Conservation (phyloP, 2,888 invertebrate species). For the Idaea aversata region DNA sequence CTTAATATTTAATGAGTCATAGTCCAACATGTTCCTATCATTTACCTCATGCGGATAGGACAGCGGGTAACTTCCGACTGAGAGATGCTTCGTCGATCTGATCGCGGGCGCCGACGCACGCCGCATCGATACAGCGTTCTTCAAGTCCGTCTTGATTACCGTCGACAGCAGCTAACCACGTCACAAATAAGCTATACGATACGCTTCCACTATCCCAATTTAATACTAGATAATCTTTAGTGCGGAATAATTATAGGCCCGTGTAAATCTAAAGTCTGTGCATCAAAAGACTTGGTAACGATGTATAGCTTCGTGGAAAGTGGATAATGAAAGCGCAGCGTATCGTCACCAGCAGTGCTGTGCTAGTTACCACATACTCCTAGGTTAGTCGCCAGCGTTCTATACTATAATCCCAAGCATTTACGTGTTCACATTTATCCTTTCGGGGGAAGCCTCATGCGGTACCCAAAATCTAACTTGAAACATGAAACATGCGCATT, state of each 20-base stretch:
- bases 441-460: slow-evolving; percentile 40
- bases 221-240: background rate
- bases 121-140: slow-evolving; percentile 67
- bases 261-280: background rate
- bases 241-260: background rate
- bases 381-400: slow-evolving; percentile 48
- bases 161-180: slow-evolving; percentile 86
- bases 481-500: slow-evolving; percentile 25
- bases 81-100: slow-evolving; percentile 55
- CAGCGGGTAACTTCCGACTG: slow-evolving; percentile 69
- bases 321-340: slow-evolving; percentile 35
- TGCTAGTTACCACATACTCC: slow-evolving; percentile 49
- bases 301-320: slow-evolving; percentile 7
- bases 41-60: slow-evolving; percentile 67
- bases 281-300: background rate
- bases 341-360: slow-evolving; percentile 36
- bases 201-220: slow-evolving; percentile 24
- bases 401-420: background rate
- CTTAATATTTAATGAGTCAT: background rate
- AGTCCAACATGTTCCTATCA: background rate
- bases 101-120: slow-evolving; percentile 73
- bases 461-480: slow-evolving; percentile 33
- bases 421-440: slow-evolving; percentile 13
- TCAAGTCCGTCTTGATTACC: slow-evolving; percentile 88
- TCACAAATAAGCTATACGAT: slow-evolving; percentile 38